A percentile compares a stretch with the other conserved stretches of the same genome.
Conservation (phyloP, 2,888 invertebrate species). For the Brenthis hecate region DNA sequence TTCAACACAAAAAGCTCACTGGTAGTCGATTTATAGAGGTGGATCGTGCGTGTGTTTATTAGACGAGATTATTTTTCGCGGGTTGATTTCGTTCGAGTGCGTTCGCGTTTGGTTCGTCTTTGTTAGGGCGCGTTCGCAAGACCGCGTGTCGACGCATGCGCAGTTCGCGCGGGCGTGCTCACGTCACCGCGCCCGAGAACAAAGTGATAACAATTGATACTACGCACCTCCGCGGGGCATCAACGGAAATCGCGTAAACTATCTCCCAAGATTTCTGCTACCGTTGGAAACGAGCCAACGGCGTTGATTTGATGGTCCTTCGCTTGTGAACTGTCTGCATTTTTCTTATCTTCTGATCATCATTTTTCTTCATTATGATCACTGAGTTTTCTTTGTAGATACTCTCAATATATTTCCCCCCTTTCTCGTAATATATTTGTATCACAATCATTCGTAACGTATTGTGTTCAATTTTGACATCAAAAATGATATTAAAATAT, state of each 20-base stretch:
- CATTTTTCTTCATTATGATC: too few relatives aligned
- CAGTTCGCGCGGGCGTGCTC: constrained; percentile 52
- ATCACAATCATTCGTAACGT: not conserved
- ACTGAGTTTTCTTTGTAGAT: too few relatives aligned
- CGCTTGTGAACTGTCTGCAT: not conserved
- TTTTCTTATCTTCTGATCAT: too few relatives aligned
- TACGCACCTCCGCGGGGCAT: constrained; percentile 55
- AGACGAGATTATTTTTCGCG: constrained; percentile 46
- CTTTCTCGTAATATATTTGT: not conserved
- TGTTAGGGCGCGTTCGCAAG: constrained; percentile 58
- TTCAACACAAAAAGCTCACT: not conserved
- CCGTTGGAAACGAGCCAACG: constrained; percentile 35
- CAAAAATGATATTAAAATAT: not conserved
- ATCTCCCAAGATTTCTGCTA: constrained; percentile 52
- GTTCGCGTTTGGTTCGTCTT: constrained; percentile 61
- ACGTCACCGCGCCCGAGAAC: constrained; percentile 67
- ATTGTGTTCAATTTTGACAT: not conserved
- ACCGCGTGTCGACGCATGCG: constrained; percentile 50
- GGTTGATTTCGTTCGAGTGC: constrained; percentile 69
- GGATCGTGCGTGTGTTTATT: constrained; percentile 29
- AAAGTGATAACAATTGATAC: constrained; percentile 76
- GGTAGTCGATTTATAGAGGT: not conserved
- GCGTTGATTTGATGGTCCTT: constrained; percentile 20
- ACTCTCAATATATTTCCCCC: too few relatives aligned
- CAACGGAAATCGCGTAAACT: constrained; percentile 52